Conservation (phyloP, 2,888 invertebrate genomes). For the Idaea dimidiata region DNA sequence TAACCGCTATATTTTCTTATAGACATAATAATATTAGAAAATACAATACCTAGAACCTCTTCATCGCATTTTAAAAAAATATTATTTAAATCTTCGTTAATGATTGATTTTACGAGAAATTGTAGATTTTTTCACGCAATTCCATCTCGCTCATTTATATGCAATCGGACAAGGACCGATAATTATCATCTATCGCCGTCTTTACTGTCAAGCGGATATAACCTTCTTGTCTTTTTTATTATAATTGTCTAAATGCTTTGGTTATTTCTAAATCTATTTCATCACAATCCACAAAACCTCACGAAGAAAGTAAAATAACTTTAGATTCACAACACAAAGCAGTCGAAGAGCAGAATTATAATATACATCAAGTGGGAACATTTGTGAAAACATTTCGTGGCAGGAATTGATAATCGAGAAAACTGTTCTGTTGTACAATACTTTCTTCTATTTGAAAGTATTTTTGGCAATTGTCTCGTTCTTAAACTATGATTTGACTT, state of each 20-base stretch:
- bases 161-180: too few relatives aligned
- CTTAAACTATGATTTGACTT: background rate
- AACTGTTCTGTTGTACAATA: slow-evolving; percentile 34
- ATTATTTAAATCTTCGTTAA: too few relatives aligned
- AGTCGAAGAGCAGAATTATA: slow-evolving; percentile 58
- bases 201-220: too few relatives aligned
- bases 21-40: too few relatives aligned
- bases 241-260: slow-evolving; percentile 10
- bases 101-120: too few relatives aligned
- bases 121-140: too few relatives aligned
- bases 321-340: slow-evolving; percentile 49
- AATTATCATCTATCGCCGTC: too few relatives aligned
- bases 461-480: slow-evolving; percentile 10
- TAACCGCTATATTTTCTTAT: too few relatives aligned
- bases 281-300: background rate
- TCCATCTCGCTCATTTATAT: too few relatives aligned
- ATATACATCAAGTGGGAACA: slow-evolving; percentile 48
- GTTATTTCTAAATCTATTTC: background rate
- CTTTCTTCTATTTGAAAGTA: slow-evolving; percentile 31
- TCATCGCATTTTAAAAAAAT: too few relatives aligned
- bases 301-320: background rate
- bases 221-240: too few relatives aligned
- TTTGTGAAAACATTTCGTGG: slow-evolving; percentile 62
- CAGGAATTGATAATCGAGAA: slow-evolving; percentile 47
- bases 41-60: too few relatives aligned